These are phyloP conservation scores for Neodontobutis hainanensis DNA, from an alignment of 2,113 vertebrate species.

Conservation along the genomic window DNA sequence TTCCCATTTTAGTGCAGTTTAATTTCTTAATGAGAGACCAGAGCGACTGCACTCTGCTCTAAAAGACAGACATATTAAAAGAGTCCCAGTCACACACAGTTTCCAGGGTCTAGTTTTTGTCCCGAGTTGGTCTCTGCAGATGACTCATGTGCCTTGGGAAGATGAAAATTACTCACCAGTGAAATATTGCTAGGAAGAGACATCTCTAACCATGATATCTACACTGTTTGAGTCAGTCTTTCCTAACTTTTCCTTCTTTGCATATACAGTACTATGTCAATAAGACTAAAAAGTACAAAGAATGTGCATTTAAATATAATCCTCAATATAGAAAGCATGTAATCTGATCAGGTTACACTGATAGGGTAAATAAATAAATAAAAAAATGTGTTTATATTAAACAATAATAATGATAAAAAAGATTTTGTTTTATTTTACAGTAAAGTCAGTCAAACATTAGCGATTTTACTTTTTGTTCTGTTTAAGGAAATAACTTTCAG, in stretches of 20 bases:
- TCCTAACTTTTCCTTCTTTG: background rate
- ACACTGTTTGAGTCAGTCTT: slow-evolving; percentile 36
- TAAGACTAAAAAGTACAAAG: slow-evolving; percentile 2
- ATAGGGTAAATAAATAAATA: too few species aligned
- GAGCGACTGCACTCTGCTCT: slow-evolving; percentile 1
- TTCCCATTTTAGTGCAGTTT: background rate
- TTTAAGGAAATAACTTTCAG: too few species aligned
- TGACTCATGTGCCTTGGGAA: slow-evolving; percentile 42
- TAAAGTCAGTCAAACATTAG: too few species aligned
- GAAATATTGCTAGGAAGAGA: slow-evolving; percentile 32
- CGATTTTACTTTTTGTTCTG: too few species aligned
- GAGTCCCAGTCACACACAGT: slow-evolving; percentile 34
- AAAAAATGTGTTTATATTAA: too few species aligned
- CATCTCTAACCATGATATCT: slow-evolving; percentile 24
- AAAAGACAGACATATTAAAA: slow-evolving; percentile 19
- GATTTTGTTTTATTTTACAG: too few species aligned
- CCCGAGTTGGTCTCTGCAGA: slow-evolving; percentile 15
- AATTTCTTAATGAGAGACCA: slow-evolving; percentile 38
- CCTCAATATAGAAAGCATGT: too few species aligned
- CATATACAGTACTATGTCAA: background rate
- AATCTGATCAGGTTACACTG: too few species aligned
- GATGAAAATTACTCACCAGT: slow-evolving; percentile 58
- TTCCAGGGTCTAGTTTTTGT: slow-evolving; percentile 19
- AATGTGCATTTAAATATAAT: too few species aligned
- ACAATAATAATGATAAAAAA: too few species aligned